Conservation (phyloP, 2,888 invertebrate species). For the Alloplasta piceator region DNA sequence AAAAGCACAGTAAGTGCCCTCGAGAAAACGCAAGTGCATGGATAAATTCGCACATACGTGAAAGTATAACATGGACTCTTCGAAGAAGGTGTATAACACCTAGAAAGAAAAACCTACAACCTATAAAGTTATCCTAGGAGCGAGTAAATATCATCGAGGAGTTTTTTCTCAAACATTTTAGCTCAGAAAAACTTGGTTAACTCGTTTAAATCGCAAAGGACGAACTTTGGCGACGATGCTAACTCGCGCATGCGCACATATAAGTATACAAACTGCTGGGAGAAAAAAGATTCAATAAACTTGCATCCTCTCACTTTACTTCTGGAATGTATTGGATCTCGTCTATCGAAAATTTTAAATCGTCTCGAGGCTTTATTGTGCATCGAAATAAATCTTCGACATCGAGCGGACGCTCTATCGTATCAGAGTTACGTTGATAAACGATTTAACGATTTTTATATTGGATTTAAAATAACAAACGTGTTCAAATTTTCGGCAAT, state of each 20-base stretch:
- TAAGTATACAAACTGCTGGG: neutral
- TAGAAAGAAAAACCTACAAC: neutral
- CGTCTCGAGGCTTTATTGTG: neutral
- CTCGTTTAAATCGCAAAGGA: slow-evolving; percentile 24
- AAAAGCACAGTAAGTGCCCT: no score
- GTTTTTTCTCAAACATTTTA: slow-evolving; percentile 12
- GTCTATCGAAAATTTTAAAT: slow-evolving; percentile 19
- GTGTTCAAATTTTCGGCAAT: no score
- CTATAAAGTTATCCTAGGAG: neutral
- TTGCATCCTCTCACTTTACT: slow-evolving; percentile 10
- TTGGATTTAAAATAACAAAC: no score
- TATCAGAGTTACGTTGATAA: no score
- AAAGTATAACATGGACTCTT: neutral
- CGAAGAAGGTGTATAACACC: neutral
- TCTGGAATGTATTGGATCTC: slow-evolving; percentile 40
- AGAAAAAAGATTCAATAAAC: slow-evolving; percentile 27
- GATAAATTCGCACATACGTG: slow-evolving; percentile 17
- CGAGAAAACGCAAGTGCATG: neutral
- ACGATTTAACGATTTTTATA: no score
- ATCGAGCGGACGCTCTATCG: no score
- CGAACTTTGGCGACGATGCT: slow-evolving; percentile 17
- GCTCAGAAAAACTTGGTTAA: slow-evolving; percentile 35
- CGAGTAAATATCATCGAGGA: slow-evolving; percentile 42
- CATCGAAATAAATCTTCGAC: neutral
- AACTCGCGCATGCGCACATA: neutral